These are phyloP conservation scores for Cavia aperea DNA, from an alignment of 2,113 vertebrate species.

Conservation along the genomic window DNA sequence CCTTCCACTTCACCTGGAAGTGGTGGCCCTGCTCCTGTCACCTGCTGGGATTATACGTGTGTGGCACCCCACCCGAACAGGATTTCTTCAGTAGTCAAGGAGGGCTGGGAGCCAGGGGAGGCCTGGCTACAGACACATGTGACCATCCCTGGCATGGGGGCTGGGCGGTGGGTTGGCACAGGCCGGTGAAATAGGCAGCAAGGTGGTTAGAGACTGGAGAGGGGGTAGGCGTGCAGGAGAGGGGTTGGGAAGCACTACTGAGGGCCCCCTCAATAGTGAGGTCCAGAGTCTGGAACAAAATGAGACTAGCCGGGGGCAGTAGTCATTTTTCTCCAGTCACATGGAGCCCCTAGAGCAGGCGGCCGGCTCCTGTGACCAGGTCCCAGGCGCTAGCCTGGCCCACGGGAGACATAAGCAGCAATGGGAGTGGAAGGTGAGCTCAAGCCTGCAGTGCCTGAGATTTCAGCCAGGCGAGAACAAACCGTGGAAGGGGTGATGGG, in stretches of 20 bases:
- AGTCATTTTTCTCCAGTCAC: background rate
- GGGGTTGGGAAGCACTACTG: accelerated
- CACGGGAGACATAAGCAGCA: background rate
- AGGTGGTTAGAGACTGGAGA: background rate
- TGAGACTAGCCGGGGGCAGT: background rate
- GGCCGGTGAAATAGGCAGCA: background rate
- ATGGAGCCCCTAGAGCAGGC: background rate
- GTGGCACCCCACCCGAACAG: background rate
- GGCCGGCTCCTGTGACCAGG: background rate
- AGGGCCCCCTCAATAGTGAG: background rate
- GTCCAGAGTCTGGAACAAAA: background rate
- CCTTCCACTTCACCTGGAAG: background rate
- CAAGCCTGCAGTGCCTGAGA: background rate
- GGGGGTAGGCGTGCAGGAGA: no score
- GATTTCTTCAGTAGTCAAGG: background rate
- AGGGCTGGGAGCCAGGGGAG: background rate
- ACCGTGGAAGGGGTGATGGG: accelerated
- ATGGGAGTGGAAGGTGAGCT: background rate
- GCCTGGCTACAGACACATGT: no score
- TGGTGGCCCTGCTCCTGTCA: no score
- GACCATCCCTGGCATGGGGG: background rate
- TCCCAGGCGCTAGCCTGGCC: background rate
- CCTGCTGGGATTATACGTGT: background rate
- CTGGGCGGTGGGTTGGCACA: background rate
- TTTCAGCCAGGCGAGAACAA: background rate